These are phyloP conservation scores for Sminthopsis crassicaudata DNA, from an alignment of 2,113 vertebrate genomes.

Conservation along the genomic window DNA sequence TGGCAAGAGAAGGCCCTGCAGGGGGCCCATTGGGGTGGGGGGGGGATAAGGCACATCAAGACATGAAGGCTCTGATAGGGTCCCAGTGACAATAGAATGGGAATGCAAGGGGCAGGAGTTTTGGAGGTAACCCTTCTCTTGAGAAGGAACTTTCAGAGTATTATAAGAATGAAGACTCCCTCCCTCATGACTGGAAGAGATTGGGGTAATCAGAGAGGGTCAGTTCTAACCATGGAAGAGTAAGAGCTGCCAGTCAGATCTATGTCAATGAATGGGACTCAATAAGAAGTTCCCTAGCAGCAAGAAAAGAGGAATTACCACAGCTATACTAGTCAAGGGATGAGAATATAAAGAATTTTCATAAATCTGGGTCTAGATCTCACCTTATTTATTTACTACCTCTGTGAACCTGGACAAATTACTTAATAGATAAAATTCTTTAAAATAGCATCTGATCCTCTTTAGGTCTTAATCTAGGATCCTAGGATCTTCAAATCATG, in stretches of 20 bases:
- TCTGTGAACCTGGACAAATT: neutral
- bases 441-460: neutral
- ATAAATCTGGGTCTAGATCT: neutral
- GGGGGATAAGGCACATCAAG: neutral
- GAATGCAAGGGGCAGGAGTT: neutral
- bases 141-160: neutral
- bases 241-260: neutral
- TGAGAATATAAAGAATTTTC: neutral
- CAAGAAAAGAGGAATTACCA: neutral
- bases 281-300: neutral
- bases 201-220: neutral
- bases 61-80: neutral
- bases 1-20: neutral
- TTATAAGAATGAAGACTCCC: neutral
- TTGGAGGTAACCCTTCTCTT: neutral
- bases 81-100: neutral
- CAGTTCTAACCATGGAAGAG: neutral
- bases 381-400: neutral
- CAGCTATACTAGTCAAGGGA: neutral
- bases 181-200: neutral
- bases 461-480: neutral
- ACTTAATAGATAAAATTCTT: neutral
- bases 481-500: neutral
- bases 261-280: neutral
- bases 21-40: neutral